These are phyloP conservation scores for Thrips palmi DNA, from an alignment of 1,140 invertebrate genomes.

Conservation along the genomic window DNA sequence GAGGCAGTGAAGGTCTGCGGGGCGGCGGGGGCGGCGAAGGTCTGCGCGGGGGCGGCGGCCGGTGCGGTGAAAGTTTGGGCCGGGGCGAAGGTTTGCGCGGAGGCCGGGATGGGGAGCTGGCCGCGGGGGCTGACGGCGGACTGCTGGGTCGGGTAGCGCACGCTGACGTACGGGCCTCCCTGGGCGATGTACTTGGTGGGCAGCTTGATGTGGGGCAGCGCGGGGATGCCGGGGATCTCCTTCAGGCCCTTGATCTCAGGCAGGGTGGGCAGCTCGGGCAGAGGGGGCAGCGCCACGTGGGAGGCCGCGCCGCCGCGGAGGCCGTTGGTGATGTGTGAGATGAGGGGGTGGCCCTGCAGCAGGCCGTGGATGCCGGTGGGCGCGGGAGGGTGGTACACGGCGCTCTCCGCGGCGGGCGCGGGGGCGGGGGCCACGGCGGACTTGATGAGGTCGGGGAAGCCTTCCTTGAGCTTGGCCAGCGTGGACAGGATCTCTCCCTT, in stretches of 20 bases:
- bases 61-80: neutral
- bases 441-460: too few species aligned
- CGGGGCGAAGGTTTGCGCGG: neutral
- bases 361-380: neutral
- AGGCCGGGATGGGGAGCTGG: neutral
- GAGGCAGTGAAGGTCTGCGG: neutral
- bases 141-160: slow-evolving; percentile 2
- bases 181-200: slow-evolving; percentile 5
- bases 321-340: neutral
- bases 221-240: slow-evolving; percentile 5
- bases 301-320: neutral
- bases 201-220: slow-evolving; percentile 9
- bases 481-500: too few species aligned
- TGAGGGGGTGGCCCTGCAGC: neutral
- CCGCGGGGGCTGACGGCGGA: too few species aligned
- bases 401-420: neutral
- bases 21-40: neutral
- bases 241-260: slow-evolving; percentile 9
- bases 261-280: slow-evolving; percentile 9
- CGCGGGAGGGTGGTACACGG: neutral
- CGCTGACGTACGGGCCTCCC: slow-evolving; percentile 9
- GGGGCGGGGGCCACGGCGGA: neutral
- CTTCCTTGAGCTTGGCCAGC: too few species aligned
- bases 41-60: neutral
- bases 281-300: neutral